These are phyloP conservation scores for Nezara viridula DNA, from an alignment of 2,888 invertebrate species.

Conservation along the genomic window DNA sequence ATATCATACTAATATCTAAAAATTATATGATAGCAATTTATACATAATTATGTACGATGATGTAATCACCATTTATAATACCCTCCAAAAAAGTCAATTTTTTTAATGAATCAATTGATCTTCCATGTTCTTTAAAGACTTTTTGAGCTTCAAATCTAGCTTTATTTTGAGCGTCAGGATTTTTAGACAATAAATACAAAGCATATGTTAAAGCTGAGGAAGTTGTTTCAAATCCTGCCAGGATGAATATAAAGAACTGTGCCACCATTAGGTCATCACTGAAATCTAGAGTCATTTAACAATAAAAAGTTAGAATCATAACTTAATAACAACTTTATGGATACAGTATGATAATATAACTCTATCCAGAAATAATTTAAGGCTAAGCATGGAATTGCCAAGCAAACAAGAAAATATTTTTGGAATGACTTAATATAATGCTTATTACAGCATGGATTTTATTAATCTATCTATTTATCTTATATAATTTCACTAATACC, in stretches of 20 bases:
- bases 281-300: slow-evolving; percentile 34
- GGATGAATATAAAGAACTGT: slow-evolving; percentile 52
- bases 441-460: too few species aligned
- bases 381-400: too few species aligned
- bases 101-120: slow-evolving; percentile 40
- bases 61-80: slow-evolving; percentile 45
- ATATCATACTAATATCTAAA: background rate
- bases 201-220: slow-evolving; percentile 39
- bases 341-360: too few species aligned
- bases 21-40: background rate
- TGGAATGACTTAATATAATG: too few species aligned
- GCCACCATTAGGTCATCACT: slow-evolving; percentile 47
- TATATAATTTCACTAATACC: too few species aligned
- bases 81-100: slow-evolving; percentile 41
- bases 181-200: slow-evolving; percentile 39
- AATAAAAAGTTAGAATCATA: background rate
- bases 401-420: too few species aligned
- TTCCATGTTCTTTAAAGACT: slow-evolving; percentile 2
- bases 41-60: background rate
- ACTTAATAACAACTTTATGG: too few species aligned
- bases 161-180: slow-evolving; percentile 43
- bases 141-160: slow-evolving; percentile 12
- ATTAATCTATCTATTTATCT: too few species aligned
- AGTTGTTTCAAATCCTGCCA: slow-evolving; percentile 55
- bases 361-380: too few species aligned